phyloP scores from a whole-genome alignment of 2,888 invertebrate species.

The Apodemia duryi region DNA sequence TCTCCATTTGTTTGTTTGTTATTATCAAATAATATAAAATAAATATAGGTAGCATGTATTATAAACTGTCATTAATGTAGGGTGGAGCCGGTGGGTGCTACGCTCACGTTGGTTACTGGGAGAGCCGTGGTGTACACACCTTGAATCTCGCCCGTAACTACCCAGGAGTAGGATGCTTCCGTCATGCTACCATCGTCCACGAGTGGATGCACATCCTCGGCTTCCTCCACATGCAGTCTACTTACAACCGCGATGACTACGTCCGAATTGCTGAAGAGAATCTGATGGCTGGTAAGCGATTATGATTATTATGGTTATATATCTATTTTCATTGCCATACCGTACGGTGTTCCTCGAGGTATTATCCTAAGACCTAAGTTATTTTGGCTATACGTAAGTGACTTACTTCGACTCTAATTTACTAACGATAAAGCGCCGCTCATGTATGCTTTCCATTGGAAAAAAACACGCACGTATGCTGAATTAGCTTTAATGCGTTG shows the following conservation, averaged over 20 bases:
- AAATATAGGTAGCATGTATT: not conserved
- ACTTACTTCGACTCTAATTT: not conserved
- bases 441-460: too few relatives aligned
- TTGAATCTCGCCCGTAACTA: constrained; percentile 70
- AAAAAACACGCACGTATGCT: too few relatives aligned
- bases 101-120: constrained; percentile 64
- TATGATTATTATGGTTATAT: not conserved
- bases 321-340: too few relatives aligned
- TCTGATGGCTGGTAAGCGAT: constrained; percentile 73
- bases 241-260: constrained; percentile 60
- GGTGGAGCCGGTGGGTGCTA: constrained; percentile 56
- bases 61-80: constrained; percentile 33
- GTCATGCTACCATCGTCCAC: constrained; percentile 84
- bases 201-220: constrained; percentile 81
- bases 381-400: not conserved
- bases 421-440: too few relatives aligned
- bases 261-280: constrained; percentile 86
- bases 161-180: constrained; percentile 77
- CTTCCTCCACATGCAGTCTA: constrained; percentile 71
- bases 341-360: too few relatives aligned
- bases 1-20: too few relatives aligned
- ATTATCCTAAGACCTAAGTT: too few relatives aligned
- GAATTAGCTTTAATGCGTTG: too few relatives aligned
- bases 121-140: constrained; percentile 60
- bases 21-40: too few relatives aligned